Evolutionary conservation across 2,888 invertebrate genomes (phyloP), one percentile per base, ranked within the genome.

Genomic region (Ptilodon capucinus): DNA sequence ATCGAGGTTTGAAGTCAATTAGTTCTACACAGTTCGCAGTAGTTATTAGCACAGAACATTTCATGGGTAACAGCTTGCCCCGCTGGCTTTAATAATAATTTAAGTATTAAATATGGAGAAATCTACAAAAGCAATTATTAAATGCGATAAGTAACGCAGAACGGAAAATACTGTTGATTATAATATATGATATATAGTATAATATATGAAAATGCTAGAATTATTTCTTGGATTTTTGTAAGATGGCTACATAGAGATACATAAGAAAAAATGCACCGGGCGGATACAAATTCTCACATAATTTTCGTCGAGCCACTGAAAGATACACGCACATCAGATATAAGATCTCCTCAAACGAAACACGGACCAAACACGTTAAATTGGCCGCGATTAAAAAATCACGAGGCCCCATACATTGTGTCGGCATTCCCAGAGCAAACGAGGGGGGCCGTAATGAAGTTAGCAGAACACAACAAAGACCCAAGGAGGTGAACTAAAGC

Each of bases 401-500:
- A 65, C 65, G 64, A 57, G 63, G 51, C 54, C 52, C 41, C 48
- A 42, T 72, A 79, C 84, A 81, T 83, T 85, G 81, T 86, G 81
- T 78, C 79, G 78, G 76, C 62, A 75, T 81, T 82, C 78, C 76
- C 81, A 81, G 71, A 75, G 66, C 58, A 64, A 56, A 64, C 51
- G 64, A 54, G 54, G 61, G 71, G 68, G 64, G 53, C 70, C 75
- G 21, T 84, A 87, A 87, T 84, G 80, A 85, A 86, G 85, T 83
- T 78, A 80, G 77, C 72, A 67, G 67, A 68, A 73, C 74, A 74
- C 70, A 82, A 84, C 81, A 80, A 82, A 80, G 78, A 74, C 63
- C 69, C 71, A 76, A 81, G 79, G 77, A 80, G 80, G 83, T 84
- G 83, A 79, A 88, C 79, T 76, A 84, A 86, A 84, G 81, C 85